These are phyloP conservation scores for Chloromyia formosa DNA, from an alignment of 2,888 invertebrate species.

Conservation along the genomic window DNA sequence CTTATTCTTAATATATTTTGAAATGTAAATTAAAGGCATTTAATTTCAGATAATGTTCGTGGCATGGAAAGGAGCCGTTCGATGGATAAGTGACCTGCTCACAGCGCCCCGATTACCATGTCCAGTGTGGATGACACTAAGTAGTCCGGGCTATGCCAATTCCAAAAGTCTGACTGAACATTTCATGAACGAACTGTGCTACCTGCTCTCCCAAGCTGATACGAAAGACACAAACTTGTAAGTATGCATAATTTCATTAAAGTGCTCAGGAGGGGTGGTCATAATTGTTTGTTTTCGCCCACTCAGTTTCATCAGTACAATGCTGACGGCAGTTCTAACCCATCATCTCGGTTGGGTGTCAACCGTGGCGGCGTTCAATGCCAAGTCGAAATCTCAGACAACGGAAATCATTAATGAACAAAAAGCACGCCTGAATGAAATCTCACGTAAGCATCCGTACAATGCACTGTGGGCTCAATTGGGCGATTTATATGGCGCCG, in stretches of 20 bases:
- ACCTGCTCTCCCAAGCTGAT: slow-evolving; percentile 75
- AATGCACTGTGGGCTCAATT: slow-evolving; percentile 93
- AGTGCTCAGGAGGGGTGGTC: too few relatives aligned
- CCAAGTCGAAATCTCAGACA: slow-evolving; percentile 54
- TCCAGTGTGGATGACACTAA: slow-evolving; percentile 74
- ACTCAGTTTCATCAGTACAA: slow-evolving; percentile 85
- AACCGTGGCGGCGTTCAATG: slow-evolving; percentile 69
- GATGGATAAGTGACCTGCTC: slow-evolving; percentile 73
- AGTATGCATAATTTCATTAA: slow-evolving; percentile 62
- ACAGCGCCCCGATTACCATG: slow-evolving; percentile 72
- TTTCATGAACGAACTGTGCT: slow-evolving; percentile 70
- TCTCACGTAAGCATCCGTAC: slow-evolving; percentile 75
- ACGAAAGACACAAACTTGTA: slow-evolving; percentile 91
- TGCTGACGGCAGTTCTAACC: slow-evolving; percentile 87
- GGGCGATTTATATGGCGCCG: slow-evolving; percentile 84
- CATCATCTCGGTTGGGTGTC: slow-evolving; percentile 93
- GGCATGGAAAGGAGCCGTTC: slow-evolving; percentile 62
- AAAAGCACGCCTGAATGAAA: slow-evolving; percentile 66
- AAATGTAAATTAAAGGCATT: background rate
- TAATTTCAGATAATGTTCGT: slow-evolving; percentile 67
- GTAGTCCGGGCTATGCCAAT: slow-evolving; percentile 61
- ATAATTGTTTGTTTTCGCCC: background rate
- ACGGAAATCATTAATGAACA: slow-evolving; percentile 56
- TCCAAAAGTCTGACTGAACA: slow-evolving; percentile 64
- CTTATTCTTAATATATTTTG: too few relatives aligned